phyloP scores from a whole-genome alignment of 2,113 vertebrate genomes.

The Archocentrus centrarchus region DNA sequence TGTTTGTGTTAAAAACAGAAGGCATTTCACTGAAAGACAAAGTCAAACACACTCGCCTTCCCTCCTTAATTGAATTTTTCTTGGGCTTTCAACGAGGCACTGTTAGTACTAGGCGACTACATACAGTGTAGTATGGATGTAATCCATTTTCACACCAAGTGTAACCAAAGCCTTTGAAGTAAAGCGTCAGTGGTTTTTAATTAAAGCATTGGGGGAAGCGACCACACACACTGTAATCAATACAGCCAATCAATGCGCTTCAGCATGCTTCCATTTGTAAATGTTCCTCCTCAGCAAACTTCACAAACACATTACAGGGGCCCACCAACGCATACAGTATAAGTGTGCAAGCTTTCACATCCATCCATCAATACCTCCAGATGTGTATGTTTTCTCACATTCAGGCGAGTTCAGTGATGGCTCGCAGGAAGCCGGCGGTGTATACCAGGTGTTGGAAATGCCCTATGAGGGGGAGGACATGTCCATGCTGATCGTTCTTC shows the following conservation, averaged over 20 bases:
- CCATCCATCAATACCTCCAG: not conserved
- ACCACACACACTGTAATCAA: slow-evolving; percentile 27
- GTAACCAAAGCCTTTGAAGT: slow-evolving; percentile 12
- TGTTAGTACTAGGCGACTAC: not conserved
- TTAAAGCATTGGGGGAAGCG: slow-evolving; percentile 8
- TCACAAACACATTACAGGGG: not conserved
- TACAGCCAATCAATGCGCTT: slow-evolving; percentile 10
- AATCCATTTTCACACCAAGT: not conserved
- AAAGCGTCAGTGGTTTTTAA: slow-evolving; percentile 18
- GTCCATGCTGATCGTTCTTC: slow-evolving; percentile 94
- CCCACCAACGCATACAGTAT: not conserved
- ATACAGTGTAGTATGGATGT: not conserved
- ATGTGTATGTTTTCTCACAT: not conserved
- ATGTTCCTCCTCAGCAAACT: not conserved
- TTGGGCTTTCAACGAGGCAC: not conserved
- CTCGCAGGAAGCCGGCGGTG: slow-evolving; percentile 94
- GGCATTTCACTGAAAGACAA: not conserved
- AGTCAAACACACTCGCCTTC: not conserved
- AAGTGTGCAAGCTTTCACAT: not conserved
- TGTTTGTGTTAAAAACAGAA: not conserved
- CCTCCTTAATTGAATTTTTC: not conserved
- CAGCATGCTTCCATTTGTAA: not conserved
- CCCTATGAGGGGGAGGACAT: slow-evolving; percentile 94
- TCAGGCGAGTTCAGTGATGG: slow-evolving; percentile 99
- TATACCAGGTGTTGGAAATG: slow-evolving; percentile 98